Evolutionary conservation across 1,140 invertebrate genomes (phyloP).

Genomic region (Drosophila cardini): DNA sequence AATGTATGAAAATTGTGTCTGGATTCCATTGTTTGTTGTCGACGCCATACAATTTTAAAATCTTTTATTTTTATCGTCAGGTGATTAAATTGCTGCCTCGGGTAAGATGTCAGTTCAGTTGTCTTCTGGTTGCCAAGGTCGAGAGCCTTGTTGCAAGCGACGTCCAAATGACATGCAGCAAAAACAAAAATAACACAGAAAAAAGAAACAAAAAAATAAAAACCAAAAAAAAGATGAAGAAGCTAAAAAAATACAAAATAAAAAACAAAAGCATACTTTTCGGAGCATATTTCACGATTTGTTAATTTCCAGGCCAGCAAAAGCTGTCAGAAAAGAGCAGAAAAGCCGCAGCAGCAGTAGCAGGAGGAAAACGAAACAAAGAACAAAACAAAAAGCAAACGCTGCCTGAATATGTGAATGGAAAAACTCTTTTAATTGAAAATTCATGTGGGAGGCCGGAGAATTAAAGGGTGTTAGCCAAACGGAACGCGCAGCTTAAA

Average conservation of each 20-base stretch:
- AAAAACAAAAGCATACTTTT: conserved; percentile 66
- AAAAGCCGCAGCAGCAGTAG: conserved; percentile 10
- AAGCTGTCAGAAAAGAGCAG: conserved; percentile 25
- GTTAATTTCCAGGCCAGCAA: conserved; percentile 62
- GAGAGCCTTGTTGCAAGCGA: conserved; percentile 38
- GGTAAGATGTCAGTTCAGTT: conserved; percentile 43
- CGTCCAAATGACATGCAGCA: conserved; percentile 21
- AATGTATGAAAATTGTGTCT: conserved; percentile 7
- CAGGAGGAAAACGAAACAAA: too few relatives aligned
- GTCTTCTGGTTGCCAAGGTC: conserved; percentile 55
- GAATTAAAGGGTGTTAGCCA: background rate
- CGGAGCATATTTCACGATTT: conserved; percentile 69
- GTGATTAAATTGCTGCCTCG: conserved; percentile 71
- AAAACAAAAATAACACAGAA: background rate
- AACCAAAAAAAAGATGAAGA: conserved; percentile 18
- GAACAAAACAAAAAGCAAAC: conserved; percentile 28
- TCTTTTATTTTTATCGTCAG: conserved; percentile 43
- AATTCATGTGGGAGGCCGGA: conserved; percentile 60
- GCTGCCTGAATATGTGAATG: conserved; percentile 30
- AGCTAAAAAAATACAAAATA: conserved; percentile 22
- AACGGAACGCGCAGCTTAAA: conserved; percentile 65
- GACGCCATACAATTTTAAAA: conserved; percentile 17
- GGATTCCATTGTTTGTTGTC: background rate
- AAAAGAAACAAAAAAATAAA: conserved; percentile 22
- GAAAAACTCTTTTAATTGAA: conserved; percentile 76